A percentile compares a stretch with the other conserved stretches of the same genome.
phyloP scores from a whole-genome alignment of 2,888 invertebrate species.

The Melangyna quadrimaculata region DNA sequence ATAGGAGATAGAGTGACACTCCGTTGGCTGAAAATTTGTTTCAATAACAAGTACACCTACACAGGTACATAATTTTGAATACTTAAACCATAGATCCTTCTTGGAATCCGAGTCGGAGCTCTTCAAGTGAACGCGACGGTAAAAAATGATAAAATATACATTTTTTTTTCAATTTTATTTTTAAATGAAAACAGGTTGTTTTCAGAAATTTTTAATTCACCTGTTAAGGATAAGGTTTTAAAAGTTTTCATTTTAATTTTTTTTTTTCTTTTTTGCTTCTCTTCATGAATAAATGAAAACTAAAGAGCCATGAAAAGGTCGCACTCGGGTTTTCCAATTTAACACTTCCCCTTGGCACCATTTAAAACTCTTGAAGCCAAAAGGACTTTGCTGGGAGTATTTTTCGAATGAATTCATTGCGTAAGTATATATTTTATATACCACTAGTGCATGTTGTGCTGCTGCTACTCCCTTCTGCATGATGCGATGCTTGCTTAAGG shows the following conservation, averaged over 20 bases:
- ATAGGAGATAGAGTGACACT: background rate
- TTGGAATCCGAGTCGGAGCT: background rate
- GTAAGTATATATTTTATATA: background rate
- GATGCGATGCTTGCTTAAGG: no score
- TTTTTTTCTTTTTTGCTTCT: background rate
- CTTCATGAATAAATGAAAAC: conserved; percentile 21
- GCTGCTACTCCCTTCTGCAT: background rate
- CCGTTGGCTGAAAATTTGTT: background rate
- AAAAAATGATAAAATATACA: background rate
- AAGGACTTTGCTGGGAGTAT: background rate
- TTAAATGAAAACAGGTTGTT: background rate
- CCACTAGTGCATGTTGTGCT: background rate
- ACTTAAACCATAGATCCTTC: background rate
- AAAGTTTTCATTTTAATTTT: background rate
- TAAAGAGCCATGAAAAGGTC: conserved; percentile 7
- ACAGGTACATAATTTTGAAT: background rate
- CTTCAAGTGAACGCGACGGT: background rate
- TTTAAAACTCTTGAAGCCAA: background rate
- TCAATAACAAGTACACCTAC: no score
- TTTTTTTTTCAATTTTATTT: background rate
- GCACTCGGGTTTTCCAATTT: background rate
- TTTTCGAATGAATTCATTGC: conserved; percentile 4
- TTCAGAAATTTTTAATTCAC: background rate
- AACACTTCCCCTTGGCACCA: background rate
- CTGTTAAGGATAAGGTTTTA: background rate